Base-by-base conservation (phyloP, 2,113 vertebrate genomes). In the Etheostoma cragini region DNA sequence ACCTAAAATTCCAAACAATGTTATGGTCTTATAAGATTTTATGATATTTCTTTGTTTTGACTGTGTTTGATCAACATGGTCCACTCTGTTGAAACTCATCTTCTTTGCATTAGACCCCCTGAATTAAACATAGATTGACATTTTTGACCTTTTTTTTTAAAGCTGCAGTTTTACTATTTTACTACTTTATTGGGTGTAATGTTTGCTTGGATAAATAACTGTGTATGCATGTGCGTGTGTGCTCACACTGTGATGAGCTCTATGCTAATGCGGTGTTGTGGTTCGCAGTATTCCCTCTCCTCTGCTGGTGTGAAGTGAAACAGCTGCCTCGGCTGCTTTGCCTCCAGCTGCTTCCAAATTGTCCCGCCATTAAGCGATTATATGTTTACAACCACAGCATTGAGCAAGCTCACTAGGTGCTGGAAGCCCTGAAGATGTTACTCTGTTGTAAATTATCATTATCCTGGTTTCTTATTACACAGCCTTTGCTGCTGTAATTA, bases 261-360 rank as follows among this genome's bases (percentile, higher is more conserved):
- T 62, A 77, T 73, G 72, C 77, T 87, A 81, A 88, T 86, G 75
- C 69, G 38, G 42, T 56, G 71, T 49, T 72, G 78, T 63, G 83
- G 87, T 84, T 73, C 81, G 69, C 66, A 81, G 57, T 2, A 22
- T n/a, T 42, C 56, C 4, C 8, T 67, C 74, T 14, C 42, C 67
- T 71, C 75, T 45, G 33, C 67, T 70, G 72, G 70, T 88, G 73
- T 93, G 90, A 93, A 82, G 85, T 85, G 66, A 94, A 94, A 94
- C 93, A 94, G 90, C 93, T 94, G 92, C 93, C 89, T 89, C 33
- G 80, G 76, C 87, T 84, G 86, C 91, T 89, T 85, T 81, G 85
- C 90, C 93, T 94, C 92, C 94, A 94, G 93, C 94, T 94, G 93
- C 92, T 90, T 90, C 88, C 89, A 94, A 94, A 95, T 95, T 93